Evolutionary conservation across 2,113 vertebrate species (phyloP), one percentile per base, ranked within the genome.

Genomic region (Atrichornis clamosus): DNA sequence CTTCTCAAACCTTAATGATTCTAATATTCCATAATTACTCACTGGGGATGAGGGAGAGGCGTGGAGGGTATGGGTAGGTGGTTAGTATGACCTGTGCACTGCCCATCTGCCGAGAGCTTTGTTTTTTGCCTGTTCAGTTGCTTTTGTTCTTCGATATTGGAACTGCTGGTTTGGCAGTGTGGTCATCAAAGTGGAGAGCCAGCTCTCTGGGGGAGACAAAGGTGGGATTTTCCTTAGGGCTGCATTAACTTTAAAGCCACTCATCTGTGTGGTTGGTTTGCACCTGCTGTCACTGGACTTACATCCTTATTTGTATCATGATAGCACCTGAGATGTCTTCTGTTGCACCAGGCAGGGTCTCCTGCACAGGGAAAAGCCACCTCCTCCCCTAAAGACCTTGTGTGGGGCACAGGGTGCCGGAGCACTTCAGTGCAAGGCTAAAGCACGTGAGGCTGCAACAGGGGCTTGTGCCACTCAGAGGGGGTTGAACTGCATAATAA

Each of bases 321-420:
- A 8, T 3, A 41, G 19, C 15, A 41, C 6, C 11, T 41, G 30
- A 50, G 37, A 26, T 58, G 44, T 21, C 30, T 62, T 35, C 22
- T 32, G 15, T 35, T 37, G 32, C n/a, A 21, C 17, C 35, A 39
- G 58, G 23, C 15, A 24, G 37, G 7, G 20, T 53, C 17, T 15
- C 14, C 2, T 5, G 26, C 12, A 3, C 10, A 41, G 58, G 30
- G 8, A 33, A 33, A 27, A 49, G 65, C 13, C 16, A 13, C 0
- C 20, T 12, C 49, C 12, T 65, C 6, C 39, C 39, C 39, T 39
- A 4, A 6, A 53, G 47, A 13, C 26, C 32, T 37, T 7, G 52
- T 21, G 23, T 0, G 1, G 42, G 69, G 37, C 20, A 4, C 0
- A 14, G 39, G 35, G 23, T 11, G 39, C 27, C 7, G 73, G 35